phyloP scores from a whole-genome alignment of 2,113 vertebrate genomes.

The Anthoscopus minutus region DNA sequence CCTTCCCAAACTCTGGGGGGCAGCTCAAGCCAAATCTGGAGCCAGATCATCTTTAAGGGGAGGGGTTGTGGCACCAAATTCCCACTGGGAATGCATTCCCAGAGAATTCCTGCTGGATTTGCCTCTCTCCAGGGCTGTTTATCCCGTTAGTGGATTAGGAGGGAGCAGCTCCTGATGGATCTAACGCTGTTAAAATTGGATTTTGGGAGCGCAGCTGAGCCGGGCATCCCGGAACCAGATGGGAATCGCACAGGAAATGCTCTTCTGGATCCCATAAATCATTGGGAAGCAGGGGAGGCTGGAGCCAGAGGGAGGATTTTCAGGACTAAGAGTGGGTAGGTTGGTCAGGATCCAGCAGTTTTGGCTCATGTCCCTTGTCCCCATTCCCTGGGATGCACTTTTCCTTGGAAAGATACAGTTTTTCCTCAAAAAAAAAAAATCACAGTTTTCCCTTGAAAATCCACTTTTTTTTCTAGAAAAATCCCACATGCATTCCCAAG shows the following conservation, averaged over 20 bases:
- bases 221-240: neutral
- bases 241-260: neutral
- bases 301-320: neutral
- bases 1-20: neutral
- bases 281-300: neutral
- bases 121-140: neutral
- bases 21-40: neutral
- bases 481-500: neutral
- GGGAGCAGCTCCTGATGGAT: neutral
- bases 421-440: neutral
- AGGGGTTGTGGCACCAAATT: neutral
- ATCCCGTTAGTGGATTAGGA: slow-evolving; percentile 16
- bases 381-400: neutral
- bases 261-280: neutral
- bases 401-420: neutral
- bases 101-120: neutral
- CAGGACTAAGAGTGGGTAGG: neutral
- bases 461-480: neutral
- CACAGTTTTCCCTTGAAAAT: neutral
- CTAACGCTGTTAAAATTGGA: neutral
- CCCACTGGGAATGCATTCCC: neutral
- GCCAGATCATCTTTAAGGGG: neutral
- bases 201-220: neutral
- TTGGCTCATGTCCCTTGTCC: neutral
- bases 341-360: accelerated